Base-by-base conservation (phyloP, 1,140 invertebrate species). In the Zaprionus capensis region DNA sequence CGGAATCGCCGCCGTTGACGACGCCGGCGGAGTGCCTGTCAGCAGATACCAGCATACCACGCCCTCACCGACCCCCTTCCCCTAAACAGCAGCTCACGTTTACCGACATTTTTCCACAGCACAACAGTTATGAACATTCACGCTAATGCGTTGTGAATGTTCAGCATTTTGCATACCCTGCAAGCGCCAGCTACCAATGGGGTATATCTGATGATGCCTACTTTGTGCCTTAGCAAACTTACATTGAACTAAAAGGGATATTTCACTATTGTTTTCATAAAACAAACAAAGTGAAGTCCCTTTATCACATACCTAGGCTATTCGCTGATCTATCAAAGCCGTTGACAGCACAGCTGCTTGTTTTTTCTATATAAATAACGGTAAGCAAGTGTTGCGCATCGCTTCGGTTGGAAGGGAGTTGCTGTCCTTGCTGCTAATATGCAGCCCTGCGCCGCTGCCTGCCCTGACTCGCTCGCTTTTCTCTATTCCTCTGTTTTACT, bases 141-240 rank as follows among this genome's bases (percentile, higher is more conserved):
- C 78, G 83, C 83, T 87, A 87, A 87, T 87, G 83, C 78, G 81
- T 83, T 87, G 71, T 87, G 83, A 87, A 87, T 88, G 84, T 74
- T 74, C 28, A 71, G 77, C 77, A 88, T 75, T 82, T 80, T 51
- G n/a, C 38, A 70, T 87, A 70, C 66, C 56, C 36, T 58, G n/a
- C 15, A 49, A 20, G 22, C 5, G 11, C 7, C 7, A 4, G 5
- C 14, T 36, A 6, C 1, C 15, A 14, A 3, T 17, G 2, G 46
- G 65, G 67, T 24, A 41, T 55, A 9, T 4, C 38, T 14, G 22
- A 55, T 6, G 5, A 4, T 5, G 22, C 12, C 1, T 41, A 14
- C 15, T n/a, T 11, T 7, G 34, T 36, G 7, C 11, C 12, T 12
- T 36, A 14, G 2, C 4, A 36, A 4, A 36, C 34, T 4, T 36